Percentiles rank a stretch among this genome's conserved stretches.
Evolutionary conservation across 2,113 vertebrate species (phyloP).

Genomic region (Sisor rabdophorus): DNA sequence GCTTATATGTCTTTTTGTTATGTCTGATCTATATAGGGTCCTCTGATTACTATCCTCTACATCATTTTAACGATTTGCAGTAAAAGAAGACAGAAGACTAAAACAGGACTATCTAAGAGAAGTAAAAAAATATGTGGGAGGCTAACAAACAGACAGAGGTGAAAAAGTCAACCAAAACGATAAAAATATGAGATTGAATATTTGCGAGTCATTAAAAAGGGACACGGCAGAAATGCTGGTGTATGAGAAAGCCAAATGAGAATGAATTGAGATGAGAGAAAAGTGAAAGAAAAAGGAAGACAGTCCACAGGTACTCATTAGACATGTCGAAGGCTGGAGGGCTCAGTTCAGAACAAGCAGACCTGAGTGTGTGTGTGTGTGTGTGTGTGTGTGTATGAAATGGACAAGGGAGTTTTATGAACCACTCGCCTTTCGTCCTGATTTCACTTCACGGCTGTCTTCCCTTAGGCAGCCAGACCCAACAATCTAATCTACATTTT

Average conservation of each 20-base stretch:
- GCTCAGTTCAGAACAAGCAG: conserved; percentile 21
- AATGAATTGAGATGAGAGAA: neutral
- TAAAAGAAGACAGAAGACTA: conserved; percentile 3
- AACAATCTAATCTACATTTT: conserved; percentile 45
- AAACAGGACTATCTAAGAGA: neutral
- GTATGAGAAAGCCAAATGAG: conserved; percentile 6
- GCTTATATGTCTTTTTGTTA: neutral
- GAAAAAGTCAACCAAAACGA: neutral
- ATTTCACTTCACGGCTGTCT: conserved; percentile 37
- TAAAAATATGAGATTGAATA: neutral
- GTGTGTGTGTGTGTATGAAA: conserved; percentile 11
- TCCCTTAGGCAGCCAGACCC: conserved; percentile 31
- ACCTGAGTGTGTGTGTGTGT: conserved; percentile 14
- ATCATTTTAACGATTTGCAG: conserved; percentile 7
- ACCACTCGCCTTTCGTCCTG: conserved; percentile 40
- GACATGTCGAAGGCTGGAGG: conserved; percentile 33
- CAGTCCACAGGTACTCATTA: conserved; percentile 39
- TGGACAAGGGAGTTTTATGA: conserved; percentile 21
- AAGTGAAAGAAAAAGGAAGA: neutral
- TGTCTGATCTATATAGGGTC: neutral
- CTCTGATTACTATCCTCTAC: conserved; percentile 12
- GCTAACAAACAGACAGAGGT: neutral
- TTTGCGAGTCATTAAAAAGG: neutral
- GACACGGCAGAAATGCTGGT: neutral
- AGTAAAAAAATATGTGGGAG: neutral